These are phyloP conservation scores for Synanthedon vespiformis DNA, from an alignment of 2,888 invertebrate species.

Conservation along the genomic window DNA sequence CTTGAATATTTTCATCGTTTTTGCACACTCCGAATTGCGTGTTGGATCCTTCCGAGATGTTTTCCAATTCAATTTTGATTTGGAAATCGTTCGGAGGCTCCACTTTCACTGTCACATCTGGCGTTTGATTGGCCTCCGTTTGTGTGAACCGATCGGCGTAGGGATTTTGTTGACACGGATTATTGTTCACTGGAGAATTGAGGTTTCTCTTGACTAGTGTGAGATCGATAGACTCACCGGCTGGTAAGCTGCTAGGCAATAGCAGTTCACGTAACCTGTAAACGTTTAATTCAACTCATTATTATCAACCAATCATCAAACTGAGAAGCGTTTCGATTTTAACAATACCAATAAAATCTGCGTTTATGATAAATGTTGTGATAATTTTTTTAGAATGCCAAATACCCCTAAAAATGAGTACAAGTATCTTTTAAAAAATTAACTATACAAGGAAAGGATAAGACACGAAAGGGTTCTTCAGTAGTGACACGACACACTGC, in stretches of 20 bases:
- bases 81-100: slow-evolving; percentile 24
- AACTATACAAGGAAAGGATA: too few relatives aligned
- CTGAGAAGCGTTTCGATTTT: too few relatives aligned
- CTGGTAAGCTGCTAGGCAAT: slow-evolving; percentile 12
- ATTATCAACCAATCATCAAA: too few relatives aligned
- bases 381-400: too few relatives aligned
- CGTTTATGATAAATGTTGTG: too few relatives aligned
- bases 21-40: not conserved
- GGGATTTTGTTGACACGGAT: slow-evolving; percentile 9
- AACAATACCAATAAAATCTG: too few relatives aligned
- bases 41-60: slow-evolving; percentile 5
- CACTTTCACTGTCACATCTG: slow-evolving; percentile 23
- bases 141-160: slow-evolving; percentile 24
- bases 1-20: not conserved
- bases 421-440: too few relatives aligned
- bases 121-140: slow-evolving; percentile 20
- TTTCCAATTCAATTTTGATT: slow-evolving; percentile 40
- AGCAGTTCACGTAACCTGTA: slow-evolving; percentile 11
- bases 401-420: too few relatives aligned
- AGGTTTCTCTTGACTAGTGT: slow-evolving; percentile 15
- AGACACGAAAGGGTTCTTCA: too few relatives aligned
- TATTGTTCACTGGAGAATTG: not conserved
- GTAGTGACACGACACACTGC: too few relatives aligned
- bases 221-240: slow-evolving; percentile 28
- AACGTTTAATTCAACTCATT: not conserved